Conservation (phyloP, 2,797 vertebrate genomes). For the Bufotes viridis region DNA sequence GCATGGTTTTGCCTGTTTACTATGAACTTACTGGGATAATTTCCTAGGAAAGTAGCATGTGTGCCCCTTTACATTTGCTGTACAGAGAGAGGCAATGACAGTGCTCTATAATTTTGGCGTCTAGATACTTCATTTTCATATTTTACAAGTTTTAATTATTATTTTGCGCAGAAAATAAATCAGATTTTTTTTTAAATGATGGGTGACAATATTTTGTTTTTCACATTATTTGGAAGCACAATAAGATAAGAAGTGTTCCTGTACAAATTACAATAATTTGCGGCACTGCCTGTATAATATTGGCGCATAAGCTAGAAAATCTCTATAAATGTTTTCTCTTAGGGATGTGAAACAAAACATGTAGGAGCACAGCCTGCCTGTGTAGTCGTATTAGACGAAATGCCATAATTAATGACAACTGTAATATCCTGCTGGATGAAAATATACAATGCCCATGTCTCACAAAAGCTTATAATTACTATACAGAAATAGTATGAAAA, state of each 20-base stretch:
- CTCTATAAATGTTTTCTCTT: conserved; percentile 1
- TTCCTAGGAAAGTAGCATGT: neutral
- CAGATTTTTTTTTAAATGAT: neutral
- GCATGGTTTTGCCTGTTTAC: no score
- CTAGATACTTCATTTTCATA: neutral
- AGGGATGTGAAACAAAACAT: conserved; percentile 7
- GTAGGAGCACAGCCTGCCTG: neutral
- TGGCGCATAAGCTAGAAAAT: conserved; percentile 16
- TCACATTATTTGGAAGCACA: neutral
- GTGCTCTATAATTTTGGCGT: neutral
- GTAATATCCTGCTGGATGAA: neutral
- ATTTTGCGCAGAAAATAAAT: neutral
- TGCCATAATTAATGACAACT: conserved; percentile 11
- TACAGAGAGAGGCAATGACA: neutral
- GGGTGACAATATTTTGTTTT: neutral
- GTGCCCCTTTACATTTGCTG: neutral
- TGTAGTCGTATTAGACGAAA: neutral
- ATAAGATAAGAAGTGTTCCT: neutral
- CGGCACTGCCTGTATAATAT: neutral
- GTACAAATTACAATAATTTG: neutral
- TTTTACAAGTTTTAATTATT: neutral
- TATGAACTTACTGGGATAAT: neutral
- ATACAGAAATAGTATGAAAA: neutral
- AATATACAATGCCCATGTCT: neutral
- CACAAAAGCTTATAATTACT: neutral